Conservation (phyloP, 2,797 vertebrate genomes). For the Microctenopoma lineatum region DNA sequence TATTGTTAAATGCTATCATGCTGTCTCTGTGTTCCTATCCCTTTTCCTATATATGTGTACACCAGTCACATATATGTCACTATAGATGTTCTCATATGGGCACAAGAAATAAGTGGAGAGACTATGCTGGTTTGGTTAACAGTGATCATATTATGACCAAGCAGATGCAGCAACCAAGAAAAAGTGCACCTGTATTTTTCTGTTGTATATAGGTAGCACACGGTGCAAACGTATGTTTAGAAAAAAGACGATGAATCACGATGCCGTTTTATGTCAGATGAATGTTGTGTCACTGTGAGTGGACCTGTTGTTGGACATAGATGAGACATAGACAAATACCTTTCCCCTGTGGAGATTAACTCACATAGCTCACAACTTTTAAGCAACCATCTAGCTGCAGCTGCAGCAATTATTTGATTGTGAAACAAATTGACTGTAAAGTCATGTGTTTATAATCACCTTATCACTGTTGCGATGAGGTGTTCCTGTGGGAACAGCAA, state of each 20-base stretch:
- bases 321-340: too few species aligned
- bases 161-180: background rate
- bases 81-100: constrained; percentile 1
- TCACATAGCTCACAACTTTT: background rate
- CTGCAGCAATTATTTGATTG: background rate
- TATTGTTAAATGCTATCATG: constrained; percentile 60
- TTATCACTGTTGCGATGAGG: background rate
- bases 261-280: background rate
- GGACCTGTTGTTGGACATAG: too few species aligned
- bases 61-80: background rate
- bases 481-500: constrained; percentile 9
- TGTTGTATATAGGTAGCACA: background rate
- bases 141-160: background rate
- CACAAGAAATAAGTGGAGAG: background rate
- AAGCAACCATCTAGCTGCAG: background rate
- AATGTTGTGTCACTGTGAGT: too few species aligned
- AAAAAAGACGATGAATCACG: background rate
- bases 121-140: background rate
- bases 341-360: background rate
- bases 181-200: constrained; percentile 6
- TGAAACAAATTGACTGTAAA: background rate
- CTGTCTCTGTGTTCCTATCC: constrained; percentile 20
- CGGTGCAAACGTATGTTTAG: background rate
- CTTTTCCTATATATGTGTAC: constrained; percentile 6
- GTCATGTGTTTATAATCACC: background rate